A percentile compares a stretch with the other conserved stretches of the same genome.
phyloP scores from a whole-genome alignment of 2,797 vertebrate genomes.

The Sebastolobus altivelis region DNA sequence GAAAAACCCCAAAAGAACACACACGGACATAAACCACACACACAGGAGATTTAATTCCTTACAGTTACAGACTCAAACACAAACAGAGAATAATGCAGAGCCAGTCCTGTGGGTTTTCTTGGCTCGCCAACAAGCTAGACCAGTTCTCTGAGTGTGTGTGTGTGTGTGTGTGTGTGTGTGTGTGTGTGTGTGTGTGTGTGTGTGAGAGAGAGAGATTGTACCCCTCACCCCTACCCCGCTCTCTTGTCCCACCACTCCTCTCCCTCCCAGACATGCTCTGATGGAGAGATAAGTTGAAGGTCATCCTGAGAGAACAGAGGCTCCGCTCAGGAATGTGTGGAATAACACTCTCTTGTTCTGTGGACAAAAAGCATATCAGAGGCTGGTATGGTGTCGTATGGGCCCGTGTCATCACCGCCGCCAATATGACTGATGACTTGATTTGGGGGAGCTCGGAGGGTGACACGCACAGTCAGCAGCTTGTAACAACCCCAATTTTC shows the following conservation, averaged over 20 bases:
- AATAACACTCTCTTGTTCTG: slow-evolving; percentile 81
- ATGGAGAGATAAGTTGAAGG: slow-evolving; percentile 87
- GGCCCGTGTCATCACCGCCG: slow-evolving; percentile 67
- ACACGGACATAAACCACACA: slow-evolving; percentile 35
- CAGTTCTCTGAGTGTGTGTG: slow-evolving; percentile 41
- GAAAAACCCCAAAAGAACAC: slow-evolving; percentile 35
- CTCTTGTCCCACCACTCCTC: slow-evolving; percentile 41
- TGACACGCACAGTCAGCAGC: slow-evolving; percentile 43
- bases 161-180: slow-evolving; percentile 25
- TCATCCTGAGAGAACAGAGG: slow-evolving; percentile 83
- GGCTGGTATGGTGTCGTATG: slow-evolving; percentile 63
- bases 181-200: slow-evolving; percentile 25
- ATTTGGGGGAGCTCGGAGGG: slow-evolving; percentile 19
- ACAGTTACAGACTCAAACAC: slow-evolving; percentile 29
- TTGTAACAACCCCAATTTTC: slow-evolving; percentile 27
- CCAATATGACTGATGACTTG: slow-evolving; percentile 49
- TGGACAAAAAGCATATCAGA: slow-evolving; percentile 73
- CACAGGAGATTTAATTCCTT: slow-evolving; percentile 29
- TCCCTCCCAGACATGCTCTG: slow-evolving; percentile 78
- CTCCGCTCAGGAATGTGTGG: slow-evolving; percentile 83
- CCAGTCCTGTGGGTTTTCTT: slow-evolving; percentile 43
- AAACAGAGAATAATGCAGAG: slow-evolving; percentile 30
- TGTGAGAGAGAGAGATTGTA: slow-evolving; percentile 14
- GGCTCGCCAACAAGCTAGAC: slow-evolving; percentile 54
- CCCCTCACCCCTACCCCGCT: slow-evolving; percentile 20